Percentiles rank a stretch among this genome's conserved stretches.
These are phyloP conservation scores for Chloroceryle aenea DNA, from an alignment of 2,113 vertebrate species.

Conservation along the genomic window DNA sequence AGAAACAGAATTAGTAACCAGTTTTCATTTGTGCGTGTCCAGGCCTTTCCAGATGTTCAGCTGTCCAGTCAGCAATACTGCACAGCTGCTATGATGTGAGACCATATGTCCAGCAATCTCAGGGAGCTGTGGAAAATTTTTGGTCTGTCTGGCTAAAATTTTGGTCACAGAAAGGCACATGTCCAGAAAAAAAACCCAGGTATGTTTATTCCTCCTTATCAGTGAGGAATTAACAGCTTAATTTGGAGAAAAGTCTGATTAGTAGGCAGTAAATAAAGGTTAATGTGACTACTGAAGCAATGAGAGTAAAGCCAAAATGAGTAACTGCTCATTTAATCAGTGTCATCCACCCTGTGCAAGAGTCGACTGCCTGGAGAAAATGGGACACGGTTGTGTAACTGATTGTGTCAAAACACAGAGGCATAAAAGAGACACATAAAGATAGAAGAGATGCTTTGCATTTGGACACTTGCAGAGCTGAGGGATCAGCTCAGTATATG, in stretches of 20 bases:
- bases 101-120: neutral
- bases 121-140: neutral
- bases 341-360: neutral
- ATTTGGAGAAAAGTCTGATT: neutral
- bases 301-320: neutral
- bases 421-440: neutral
- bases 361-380: neutral
- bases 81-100: neutral
- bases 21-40: neutral
- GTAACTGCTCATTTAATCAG: neutral
- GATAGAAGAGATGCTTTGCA: neutral
- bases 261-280: neutral
- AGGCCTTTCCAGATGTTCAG: conserved; percentile 42
- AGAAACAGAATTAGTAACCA: neutral
- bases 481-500: conserved; percentile 32
- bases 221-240: neutral
- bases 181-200: neutral
- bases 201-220: neutral
- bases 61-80: neutral
- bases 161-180: neutral
- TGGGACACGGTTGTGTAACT: neutral
- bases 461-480: neutral
- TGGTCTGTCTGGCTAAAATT: neutral
- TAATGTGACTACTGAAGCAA: neutral
- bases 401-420: neutral